Conservation (phyloP, 2,113 vertebrate species). For the Zosterops japonicus region DNA sequence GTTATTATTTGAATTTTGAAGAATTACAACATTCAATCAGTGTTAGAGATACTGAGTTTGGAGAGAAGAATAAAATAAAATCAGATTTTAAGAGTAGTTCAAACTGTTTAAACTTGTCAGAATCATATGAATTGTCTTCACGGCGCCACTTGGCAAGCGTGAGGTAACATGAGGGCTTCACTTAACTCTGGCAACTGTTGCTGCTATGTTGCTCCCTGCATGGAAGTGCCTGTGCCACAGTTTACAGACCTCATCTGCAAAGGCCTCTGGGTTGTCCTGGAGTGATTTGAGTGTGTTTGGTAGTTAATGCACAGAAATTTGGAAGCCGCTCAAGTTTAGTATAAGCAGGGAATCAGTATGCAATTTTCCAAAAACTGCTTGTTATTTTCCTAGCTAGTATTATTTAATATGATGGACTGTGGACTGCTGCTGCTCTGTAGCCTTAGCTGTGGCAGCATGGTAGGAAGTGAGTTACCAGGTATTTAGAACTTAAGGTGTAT, state of each 20-base stretch:
- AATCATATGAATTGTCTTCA: neutral
- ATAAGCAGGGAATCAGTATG: neutral
- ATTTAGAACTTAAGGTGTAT: neutral
- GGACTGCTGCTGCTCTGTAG: neutral
- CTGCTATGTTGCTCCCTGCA: rapidly evolving
- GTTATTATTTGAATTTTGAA: neutral
- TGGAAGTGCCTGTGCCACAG: rapidly evolving
- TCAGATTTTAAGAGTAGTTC: neutral
- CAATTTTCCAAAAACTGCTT: neutral
- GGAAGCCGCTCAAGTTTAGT: neutral
- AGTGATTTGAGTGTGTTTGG: neutral
- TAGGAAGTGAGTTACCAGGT: neutral
- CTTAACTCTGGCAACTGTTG: neutral
- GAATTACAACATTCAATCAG: neutral
- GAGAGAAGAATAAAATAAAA: neutral
- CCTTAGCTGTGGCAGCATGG: neutral
- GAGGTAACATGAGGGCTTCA: neutral
- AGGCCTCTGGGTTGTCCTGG: neutral
- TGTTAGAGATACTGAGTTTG: neutral
- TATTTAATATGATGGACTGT: neutral
- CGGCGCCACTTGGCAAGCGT: rapidly evolving
- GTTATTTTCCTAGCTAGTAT: neutral
- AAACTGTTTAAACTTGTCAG: neutral
- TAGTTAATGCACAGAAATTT: neutral
- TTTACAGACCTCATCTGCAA: neutral